phyloP scores from a whole-genome alignment of 2,888 invertebrate species.

The Boloria euphrosyne region DNA sequence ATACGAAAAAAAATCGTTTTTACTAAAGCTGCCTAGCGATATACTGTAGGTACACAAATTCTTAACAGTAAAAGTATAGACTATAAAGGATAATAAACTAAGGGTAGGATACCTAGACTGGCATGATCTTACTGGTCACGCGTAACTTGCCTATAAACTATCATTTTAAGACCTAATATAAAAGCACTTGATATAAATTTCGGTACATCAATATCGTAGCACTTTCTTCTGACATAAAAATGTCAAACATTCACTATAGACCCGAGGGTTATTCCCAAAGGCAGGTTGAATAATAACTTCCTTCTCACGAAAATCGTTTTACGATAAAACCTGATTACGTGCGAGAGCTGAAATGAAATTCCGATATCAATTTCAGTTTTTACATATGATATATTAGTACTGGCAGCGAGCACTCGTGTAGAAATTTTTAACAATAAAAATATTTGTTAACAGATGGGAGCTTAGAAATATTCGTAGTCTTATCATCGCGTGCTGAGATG shows the following conservation, averaged over 20 bases:
- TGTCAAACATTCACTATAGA: slow-evolving; percentile 7
- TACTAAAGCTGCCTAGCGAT: too few relatives aligned
- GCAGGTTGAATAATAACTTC: slow-evolving; percentile 54
- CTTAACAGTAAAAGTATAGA: too few relatives aligned
- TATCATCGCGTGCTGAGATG: slow-evolving; percentile 2
- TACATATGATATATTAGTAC: slow-evolving; percentile 25
- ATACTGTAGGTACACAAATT: too few relatives aligned
- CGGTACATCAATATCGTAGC: slow-evolving; percentile 1
- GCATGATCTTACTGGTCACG: background rate
- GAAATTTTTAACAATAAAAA: background rate
- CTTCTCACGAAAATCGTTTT: slow-evolving; percentile 40
- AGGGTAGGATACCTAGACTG: background rate
- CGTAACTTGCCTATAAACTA: background rate
- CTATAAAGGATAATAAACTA: background rate
- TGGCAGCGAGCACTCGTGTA: too few relatives aligned
- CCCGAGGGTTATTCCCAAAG: slow-evolving; percentile 54
- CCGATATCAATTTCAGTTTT: slow-evolving; percentile 40
- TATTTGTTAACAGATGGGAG: background rate
- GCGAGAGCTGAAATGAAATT: slow-evolving; percentile 44
- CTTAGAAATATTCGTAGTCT: background rate
- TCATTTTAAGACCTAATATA: background rate
- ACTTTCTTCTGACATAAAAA: slow-evolving; percentile 1
- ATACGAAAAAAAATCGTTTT: too few relatives aligned
- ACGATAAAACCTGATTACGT: slow-evolving; percentile 50
- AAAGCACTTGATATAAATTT: slow-evolving; percentile 8